A percentile compares a stretch with the other conserved stretches of the same genome.
Conservation (phyloP, 1,140 invertebrate genomes). For the Zaprionus davidi region DNA sequence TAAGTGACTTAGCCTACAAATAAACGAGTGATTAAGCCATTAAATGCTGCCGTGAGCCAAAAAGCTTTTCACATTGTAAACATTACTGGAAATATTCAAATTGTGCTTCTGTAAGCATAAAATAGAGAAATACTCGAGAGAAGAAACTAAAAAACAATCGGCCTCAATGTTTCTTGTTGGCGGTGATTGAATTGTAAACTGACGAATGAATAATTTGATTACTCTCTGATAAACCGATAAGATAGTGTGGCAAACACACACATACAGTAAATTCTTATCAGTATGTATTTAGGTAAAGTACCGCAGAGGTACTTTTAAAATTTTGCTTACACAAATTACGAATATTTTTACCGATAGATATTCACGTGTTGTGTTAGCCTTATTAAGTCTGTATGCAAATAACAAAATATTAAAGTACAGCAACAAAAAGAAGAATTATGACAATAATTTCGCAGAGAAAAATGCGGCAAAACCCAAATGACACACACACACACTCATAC, state of each 20-base stretch:
- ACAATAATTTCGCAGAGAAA: slow-evolving; percentile 76
- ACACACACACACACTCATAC: slow-evolving; percentile 6
- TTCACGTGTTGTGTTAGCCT: slow-evolving; percentile 38
- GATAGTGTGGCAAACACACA: slow-evolving; percentile 18
- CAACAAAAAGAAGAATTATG: slow-evolving; percentile 56
- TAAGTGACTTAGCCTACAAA: neutral
- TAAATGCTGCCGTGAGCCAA: neutral
- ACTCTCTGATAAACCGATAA: slow-evolving; percentile 48
- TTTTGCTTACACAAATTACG: neutral
- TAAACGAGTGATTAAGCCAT: neutral
- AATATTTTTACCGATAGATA: slow-evolving; percentile 23
- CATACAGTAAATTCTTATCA: neutral
- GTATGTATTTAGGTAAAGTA: neutral
- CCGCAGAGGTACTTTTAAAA: neutral
- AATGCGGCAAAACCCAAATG: slow-evolving; percentile 60
- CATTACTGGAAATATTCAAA: slow-evolving; percentile 48
- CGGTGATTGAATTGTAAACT: slow-evolving; percentile 22
- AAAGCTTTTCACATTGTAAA: neutral
- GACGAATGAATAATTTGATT: neutral
- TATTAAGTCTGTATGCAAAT: slow-evolving; percentile 74
- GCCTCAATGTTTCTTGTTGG: slow-evolving; percentile 22
- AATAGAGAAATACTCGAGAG: slow-evolving; percentile 23
- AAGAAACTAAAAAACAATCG: slow-evolving; percentile 20
- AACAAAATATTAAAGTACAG: slow-evolving; percentile 46
- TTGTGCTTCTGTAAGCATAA: slow-evolving; percentile 71